phyloP scores from a whole-genome alignment of 2,113 vertebrate species.

The Tenrec ecaudatus region DNA sequence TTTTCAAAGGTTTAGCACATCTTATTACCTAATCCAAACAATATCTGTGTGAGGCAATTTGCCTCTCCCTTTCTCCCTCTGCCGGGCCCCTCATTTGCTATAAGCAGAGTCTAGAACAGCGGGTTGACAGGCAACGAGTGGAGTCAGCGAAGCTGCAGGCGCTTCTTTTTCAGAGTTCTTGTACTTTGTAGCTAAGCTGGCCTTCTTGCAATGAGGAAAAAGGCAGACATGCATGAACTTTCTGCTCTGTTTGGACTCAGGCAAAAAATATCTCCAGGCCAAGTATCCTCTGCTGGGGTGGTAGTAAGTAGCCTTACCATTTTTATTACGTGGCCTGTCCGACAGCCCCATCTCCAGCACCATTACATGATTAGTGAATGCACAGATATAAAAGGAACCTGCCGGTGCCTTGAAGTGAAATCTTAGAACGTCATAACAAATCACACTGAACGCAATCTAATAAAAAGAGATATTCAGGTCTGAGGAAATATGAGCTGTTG shows the following conservation, averaged over 20 bases:
- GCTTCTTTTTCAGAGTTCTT: constrained; percentile 21
- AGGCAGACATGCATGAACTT: constrained; percentile 2
- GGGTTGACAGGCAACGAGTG: background rate
- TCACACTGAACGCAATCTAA: constrained; percentile 45
- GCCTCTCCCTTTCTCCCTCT: background rate
- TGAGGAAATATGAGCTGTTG: constrained; percentile 44
- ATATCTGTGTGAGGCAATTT: constrained; percentile 11
- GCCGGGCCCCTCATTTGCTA: background rate
- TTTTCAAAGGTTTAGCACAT: constrained; percentile 71
- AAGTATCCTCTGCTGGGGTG: background rate
- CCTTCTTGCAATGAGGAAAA: constrained; percentile 16
- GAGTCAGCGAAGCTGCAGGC: background rate
- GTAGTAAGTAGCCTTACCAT: background rate
- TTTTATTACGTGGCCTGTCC: background rate
- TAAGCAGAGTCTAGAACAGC: background rate
- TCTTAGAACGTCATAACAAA: background rate
- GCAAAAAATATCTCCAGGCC: background rate
- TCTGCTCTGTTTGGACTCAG: constrained; percentile 10
- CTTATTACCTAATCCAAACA: constrained; percentile 73
- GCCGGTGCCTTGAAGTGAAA: constrained; percentile 65
- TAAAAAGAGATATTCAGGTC: constrained; percentile 45
- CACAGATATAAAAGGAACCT: constrained; percentile 16
- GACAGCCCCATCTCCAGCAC: background rate
- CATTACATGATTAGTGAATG: background rate
- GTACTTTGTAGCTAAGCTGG: constrained; percentile 9